A percentile compares a stretch with the other conserved stretches of the same genome.
These are phyloP conservation scores for Neoscelio sp. DNA, from an alignment of 2,888 invertebrate species.

Conservation along the genomic window DNA sequence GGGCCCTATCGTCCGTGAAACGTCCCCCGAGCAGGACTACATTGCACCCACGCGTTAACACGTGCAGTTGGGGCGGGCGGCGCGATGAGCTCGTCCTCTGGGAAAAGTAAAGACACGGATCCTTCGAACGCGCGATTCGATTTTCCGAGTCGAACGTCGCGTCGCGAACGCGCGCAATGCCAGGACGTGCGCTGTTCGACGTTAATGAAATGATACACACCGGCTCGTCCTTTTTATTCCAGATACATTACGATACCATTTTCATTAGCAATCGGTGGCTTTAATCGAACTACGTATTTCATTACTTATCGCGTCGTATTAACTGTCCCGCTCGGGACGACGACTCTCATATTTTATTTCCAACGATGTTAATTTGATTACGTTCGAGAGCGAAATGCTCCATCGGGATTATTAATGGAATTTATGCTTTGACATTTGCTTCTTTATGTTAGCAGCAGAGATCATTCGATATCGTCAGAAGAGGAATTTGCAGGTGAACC, in stretches of 20 bases:
- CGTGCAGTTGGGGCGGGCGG: too few species aligned
- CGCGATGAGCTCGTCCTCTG: slow-evolving; percentile 40
- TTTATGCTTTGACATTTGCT: slow-evolving; percentile 20
- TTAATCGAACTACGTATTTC: slow-evolving; percentile 57
- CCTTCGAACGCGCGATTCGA: slow-evolving; percentile 59
- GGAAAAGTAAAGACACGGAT: slow-evolving; percentile 51
- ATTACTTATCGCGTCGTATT: slow-evolving; percentile 49
- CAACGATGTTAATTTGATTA: slow-evolving; percentile 49
- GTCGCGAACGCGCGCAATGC: slow-evolving; percentile 45
- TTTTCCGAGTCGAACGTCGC: slow-evolving; percentile 55
- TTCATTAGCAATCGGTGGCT: slow-evolving; percentile 57
- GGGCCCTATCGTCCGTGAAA: too few species aligned
- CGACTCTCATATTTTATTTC: slow-evolving; percentile 46
- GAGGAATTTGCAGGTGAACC: slow-evolving; percentile 12
- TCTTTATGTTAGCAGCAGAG: too few species aligned
- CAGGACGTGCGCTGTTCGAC: slow-evolving; percentile 30
- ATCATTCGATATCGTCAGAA: too few species aligned
- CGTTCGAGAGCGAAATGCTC: slow-evolving; percentile 13
- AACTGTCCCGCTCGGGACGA: slow-evolving; percentile 22
- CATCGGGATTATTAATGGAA: slow-evolving; percentile 31
- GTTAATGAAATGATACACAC: slow-evolving; percentile 49
- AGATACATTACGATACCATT: slow-evolving; percentile 37
- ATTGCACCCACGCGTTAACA: too few species aligned
- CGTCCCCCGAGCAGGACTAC: too few species aligned
- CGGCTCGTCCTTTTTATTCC: neutral